Percentiles rank a stretch among this genome's conserved stretches.
These are phyloP conservation scores for Dicycla oo DNA, from an alignment of 2,888 invertebrate genomes.

Conservation along the genomic window DNA sequence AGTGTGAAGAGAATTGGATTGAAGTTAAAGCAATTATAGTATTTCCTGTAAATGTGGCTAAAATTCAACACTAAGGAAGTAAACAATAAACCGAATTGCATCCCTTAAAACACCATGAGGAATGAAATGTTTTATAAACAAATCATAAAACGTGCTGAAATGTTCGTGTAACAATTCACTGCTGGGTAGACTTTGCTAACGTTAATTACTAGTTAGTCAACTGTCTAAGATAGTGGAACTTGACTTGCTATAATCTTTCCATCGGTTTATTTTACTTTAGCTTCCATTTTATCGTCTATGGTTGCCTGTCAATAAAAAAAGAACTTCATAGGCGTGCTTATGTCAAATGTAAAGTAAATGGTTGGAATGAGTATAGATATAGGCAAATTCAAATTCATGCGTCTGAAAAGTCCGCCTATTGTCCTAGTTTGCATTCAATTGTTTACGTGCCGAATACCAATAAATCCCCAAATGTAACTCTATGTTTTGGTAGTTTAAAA, in stretches of 20 bases:
- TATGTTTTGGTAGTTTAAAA: background rate
- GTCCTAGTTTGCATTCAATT: background rate
- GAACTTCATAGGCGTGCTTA: no score
- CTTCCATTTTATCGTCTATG: no score
- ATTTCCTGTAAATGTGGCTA: slow-evolving; percentile 14
- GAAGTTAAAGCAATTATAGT: slow-evolving; percentile 1
- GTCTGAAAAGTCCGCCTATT: background rate
- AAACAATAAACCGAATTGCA: slow-evolving; percentile 38
- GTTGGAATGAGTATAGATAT: no score
- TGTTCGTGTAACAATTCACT: background rate
- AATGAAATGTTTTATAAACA: slow-evolving; percentile 21
- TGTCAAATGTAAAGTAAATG: no score
- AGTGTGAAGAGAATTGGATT: slow-evolving; percentile 10
- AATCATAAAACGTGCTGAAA: slow-evolving; percentile 15
- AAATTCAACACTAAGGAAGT: slow-evolving; percentile 23
- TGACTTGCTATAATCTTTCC: no score
- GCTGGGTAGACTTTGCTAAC: background rate
- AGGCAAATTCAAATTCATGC: background rate
- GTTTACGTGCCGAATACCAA: background rate
- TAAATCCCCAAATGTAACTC: no score
- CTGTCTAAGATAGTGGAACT: background rate
- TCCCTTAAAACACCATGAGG: slow-evolving; percentile 26
- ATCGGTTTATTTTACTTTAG: no score
- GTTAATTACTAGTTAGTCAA: slow-evolving; percentile 3
- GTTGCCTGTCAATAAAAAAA: no score